phyloP scores from a whole-genome alignment of 1,140 invertebrate species.

The Cydia amplana region DNA sequence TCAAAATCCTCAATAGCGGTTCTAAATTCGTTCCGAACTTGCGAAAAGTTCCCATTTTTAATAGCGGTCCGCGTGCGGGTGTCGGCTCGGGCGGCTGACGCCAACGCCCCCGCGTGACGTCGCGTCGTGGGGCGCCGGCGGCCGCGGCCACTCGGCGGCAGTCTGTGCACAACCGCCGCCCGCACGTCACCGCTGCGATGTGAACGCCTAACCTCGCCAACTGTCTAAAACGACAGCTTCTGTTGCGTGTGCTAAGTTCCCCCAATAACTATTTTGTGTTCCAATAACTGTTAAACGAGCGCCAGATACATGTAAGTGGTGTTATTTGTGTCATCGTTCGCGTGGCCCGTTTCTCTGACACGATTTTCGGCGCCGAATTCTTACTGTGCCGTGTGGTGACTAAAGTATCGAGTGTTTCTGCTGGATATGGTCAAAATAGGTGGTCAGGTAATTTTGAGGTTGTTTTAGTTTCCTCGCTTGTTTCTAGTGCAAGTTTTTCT shows the following conservation, averaged over 20 bases:
- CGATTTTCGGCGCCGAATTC: slow-evolving; percentile 47
- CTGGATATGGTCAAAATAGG: slow-evolving; percentile 60
- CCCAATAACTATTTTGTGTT: slow-evolving; percentile 42
- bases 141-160: slow-evolving; percentile 44
- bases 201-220: slow-evolving; percentile 66
- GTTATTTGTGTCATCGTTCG: slow-evolving; percentile 65
- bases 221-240: slow-evolving; percentile 74
- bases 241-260: slow-evolving; percentile 62
- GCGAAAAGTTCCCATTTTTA: slow-evolving; percentile 43
- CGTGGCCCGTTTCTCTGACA: slow-evolving; percentile 55
- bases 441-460: slow-evolving; percentile 51
- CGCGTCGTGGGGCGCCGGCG: slow-evolving; percentile 31
- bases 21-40: slow-evolving; percentile 10
- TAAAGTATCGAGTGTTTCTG: slow-evolving; percentile 42
- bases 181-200: slow-evolving; percentile 75
- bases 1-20: neutral
- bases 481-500: slow-evolving; percentile 30
- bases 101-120: slow-evolving; percentile 63
- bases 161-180: slow-evolving; percentile 70
- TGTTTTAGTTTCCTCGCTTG: slow-evolving; percentile 35
- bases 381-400: slow-evolving; percentile 54
- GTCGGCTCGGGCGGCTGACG: slow-evolving; percentile 42
- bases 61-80: slow-evolving; percentile 30
- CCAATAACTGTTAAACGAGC: slow-evolving; percentile 38
- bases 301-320: slow-evolving; percentile 66